Base-by-base conservation (phyloP, 2,113 vertebrate species). In the Stigmatopora nigra region DNA sequence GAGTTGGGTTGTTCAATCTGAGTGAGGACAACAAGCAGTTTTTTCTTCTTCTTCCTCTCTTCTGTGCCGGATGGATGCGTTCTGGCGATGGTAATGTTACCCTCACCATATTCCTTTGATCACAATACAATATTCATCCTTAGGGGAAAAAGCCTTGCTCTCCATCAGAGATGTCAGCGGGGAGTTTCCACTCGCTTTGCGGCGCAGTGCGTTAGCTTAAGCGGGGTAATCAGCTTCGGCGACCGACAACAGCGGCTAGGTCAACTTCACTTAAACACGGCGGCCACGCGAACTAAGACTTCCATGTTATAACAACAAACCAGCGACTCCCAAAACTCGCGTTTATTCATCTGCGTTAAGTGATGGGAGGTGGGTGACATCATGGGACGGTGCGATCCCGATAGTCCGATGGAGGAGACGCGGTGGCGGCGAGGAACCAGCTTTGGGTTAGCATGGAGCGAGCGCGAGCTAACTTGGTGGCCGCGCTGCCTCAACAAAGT, bases 1-100 rank as follows among this genome's bases (percentile, higher is more conserved):
- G 85, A 81, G 84, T 83, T 82, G 80, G 84, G 84, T 82, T 85
- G 84, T 85, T 88, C 81, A 81, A 81, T 81, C 78, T 68, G 72
- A 55, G 64, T 35, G 82, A 82, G 83, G 82, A 88, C 87, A 88
- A 87, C 87, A 87, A 87, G 44, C 81, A 69, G 78, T 71, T 2
- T 56, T 56, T 56, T 56, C 31, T 51, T 51, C 31, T 51, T 51
- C 12, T 56, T 19, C 59, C 38, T 56, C 53, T 56, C 14, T 68
- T 73, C 73, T 67, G 77, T 22, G 75, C 78, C 73, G 84, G 77
- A 82, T 74, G 77, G 78, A 81, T 68, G 82, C 61, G 75, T 74
- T 70, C 48, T 41, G 75, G 78, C 62, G 69, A 86, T 75, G 84
- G 84, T 87, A 85, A 83, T 31, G 75, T 80, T 78, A 61, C 69